phyloP scores from a whole-genome alignment of 1,140 invertebrate genomes.

The Leptinotarsa defecta region DNA sequence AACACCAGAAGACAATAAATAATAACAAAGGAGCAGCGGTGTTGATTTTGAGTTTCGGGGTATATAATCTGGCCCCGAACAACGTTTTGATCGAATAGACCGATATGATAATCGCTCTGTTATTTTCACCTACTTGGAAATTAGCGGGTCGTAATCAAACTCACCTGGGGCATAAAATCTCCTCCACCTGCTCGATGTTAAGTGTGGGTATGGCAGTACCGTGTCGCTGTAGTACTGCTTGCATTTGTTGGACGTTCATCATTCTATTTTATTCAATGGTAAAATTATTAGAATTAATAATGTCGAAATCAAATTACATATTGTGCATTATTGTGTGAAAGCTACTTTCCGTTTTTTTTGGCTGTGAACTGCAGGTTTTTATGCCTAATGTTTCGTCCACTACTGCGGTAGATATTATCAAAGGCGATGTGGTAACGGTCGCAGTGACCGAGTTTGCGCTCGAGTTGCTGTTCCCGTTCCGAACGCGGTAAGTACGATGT shows the following conservation, averaged over 20 bases:
- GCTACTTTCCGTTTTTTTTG: too few relatives aligned
- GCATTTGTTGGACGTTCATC: not conserved
- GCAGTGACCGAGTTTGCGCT: too few relatives aligned
- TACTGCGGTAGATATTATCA: too few relatives aligned
- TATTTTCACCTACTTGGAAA: constrained; percentile 54
- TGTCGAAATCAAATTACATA: too few relatives aligned
- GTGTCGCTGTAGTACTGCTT: not conserved
- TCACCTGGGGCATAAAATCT: constrained; percentile 38
- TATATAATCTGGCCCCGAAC: constrained; percentile 42
- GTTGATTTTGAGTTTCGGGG: constrained; percentile 47
- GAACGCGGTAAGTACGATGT: too few relatives aligned
- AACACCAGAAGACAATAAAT: constrained; percentile 39
- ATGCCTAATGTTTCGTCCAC: too few relatives aligned
- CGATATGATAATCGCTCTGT: constrained; percentile 53
- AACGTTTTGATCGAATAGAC: constrained; percentile 16
- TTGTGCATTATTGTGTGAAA: too few relatives aligned
- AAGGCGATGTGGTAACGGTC: too few relatives aligned
- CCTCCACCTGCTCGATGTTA: constrained; percentile 38
- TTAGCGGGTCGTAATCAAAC: constrained; percentile 48
- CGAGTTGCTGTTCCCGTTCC: too few relatives aligned
- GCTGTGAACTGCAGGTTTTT: too few relatives aligned
- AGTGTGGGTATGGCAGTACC: not conserved
- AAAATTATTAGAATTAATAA: too few relatives aligned
- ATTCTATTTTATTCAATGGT: too few relatives aligned
- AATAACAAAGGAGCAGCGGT: constrained; percentile 42